Percentiles rank a stretch among this genome's conserved stretches.
phyloP scores from a whole-genome alignment of 53 echinoderm and acorn worm species.

The Hippasteria phrygiana region DNA sequence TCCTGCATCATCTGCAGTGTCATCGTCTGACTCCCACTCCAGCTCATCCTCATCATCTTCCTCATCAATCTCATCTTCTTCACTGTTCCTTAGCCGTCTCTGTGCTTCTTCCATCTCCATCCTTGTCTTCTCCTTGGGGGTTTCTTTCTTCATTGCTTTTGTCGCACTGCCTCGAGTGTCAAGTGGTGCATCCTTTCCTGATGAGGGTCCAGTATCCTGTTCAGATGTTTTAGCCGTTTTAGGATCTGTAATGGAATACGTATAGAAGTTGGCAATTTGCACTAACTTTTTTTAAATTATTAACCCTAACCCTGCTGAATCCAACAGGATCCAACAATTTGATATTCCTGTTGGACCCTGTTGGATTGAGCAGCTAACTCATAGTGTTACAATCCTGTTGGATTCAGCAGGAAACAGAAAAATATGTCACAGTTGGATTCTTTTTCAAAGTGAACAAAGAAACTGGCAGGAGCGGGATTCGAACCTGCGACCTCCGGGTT shows the following conservation, averaged over 20 bases:
- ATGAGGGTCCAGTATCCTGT: neutral
- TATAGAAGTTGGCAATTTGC: neutral
- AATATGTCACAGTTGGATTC: too few species aligned
- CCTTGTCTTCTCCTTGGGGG: slow-evolving; percentile 12
- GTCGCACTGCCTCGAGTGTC: neutral
- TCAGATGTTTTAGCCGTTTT: slow-evolving; percentile 35
- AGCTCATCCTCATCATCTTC: slow-evolving; percentile 35
- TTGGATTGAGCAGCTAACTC: too few species aligned
- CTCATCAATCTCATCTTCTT: slow-evolving; percentile 53
- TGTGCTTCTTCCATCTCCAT: neutral
- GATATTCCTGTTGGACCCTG: too few species aligned
- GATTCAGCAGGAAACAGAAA: too few species aligned
- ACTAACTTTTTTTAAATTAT: neutral
- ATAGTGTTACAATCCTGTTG: too few species aligned
- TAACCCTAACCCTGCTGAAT: too few species aligned
- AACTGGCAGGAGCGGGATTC: too few species aligned
- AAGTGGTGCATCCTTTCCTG: neutral
- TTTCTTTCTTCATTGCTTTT: neutral
- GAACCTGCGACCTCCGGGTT: too few species aligned
- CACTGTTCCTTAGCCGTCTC: neutral
- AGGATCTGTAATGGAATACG: slow-evolving; percentile 12
- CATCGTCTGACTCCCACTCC: slow-evolving; percentile 45
- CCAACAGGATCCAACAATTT: too few species aligned
- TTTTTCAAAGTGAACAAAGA: too few species aligned
- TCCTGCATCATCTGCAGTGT: slow-evolving; percentile 35